Evolutionary conservation across 1,140 invertebrate species (phyloP), one percentile per base, ranked within the genome.

Genomic region (Diorhabda sublineata): DNA sequence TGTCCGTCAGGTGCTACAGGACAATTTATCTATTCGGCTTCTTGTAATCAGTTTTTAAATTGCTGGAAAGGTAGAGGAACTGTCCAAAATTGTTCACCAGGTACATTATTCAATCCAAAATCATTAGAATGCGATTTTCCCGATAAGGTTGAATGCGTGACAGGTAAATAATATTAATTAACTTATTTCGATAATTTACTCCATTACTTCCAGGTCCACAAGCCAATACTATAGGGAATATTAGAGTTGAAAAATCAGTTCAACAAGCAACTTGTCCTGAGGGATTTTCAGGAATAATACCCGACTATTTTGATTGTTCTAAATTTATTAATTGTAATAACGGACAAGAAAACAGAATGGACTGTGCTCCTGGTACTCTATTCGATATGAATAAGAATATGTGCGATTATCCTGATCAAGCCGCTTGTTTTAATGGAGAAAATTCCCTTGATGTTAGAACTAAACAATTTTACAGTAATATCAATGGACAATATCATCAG

Each of bases 41-140:
- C 90, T 72, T 92, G 90, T 64, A 84, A 85, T 72, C 87, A 88
- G 71, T 92, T 87, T 77, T 82, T 91, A 5, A 90, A 88, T 74
- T 92, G 90, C 73, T 88, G 83, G 79, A 84, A 87, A 42, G 88
- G 88, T 2, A 79, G 84, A 43, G 85, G 86, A 5, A 78, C 81
- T 52, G 80, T 88, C 3, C 84, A 88, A 74, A 84, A 84, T 4
- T 92, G 90, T 75, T 83, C 85, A 2, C 85, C 88, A 0, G 90
- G 89, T 42, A 91, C 89, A 0, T 77, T 87, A 0, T 92, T 91
- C 74, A 90, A 90, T 80, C 84, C 87, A 0, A 76, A 82, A 9
- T 86, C 83, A 0, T 74, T 85, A 42, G 84, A 86, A 67, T 91
- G 90, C 72, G 89, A 91, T 80, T 87, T 84, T 70, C 85, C 86